These are phyloP conservation scores for Turdus rufiventris DNA, from an alignment of 2,113 vertebrate genomes.

Conservation along the genomic window DNA sequence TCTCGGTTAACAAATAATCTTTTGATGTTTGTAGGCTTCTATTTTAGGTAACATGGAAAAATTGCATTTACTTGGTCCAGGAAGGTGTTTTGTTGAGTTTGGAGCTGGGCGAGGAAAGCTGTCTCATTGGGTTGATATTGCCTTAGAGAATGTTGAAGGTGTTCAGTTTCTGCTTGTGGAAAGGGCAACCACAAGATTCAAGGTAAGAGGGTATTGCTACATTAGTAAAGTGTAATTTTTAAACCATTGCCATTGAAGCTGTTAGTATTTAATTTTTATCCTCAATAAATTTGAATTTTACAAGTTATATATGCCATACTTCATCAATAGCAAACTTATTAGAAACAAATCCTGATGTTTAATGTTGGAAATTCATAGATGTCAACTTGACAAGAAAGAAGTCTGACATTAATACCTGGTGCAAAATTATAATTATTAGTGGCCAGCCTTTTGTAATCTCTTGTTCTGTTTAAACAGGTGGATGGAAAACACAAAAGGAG, in stretches of 20 bases:
- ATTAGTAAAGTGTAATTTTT: neutral
- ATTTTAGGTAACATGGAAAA: conserved; percentile 91
- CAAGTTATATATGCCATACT: neutral
- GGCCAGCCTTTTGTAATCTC: neutral
- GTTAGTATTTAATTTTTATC: neutral
- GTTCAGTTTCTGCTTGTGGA: conserved; percentile 91
- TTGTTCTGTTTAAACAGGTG: conserved; percentile 74
- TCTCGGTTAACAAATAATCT: conserved; percentile 44
- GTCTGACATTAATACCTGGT: neutral
- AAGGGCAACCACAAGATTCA: conserved; percentile 90
- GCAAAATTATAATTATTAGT: neutral
- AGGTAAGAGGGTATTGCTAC: conserved; percentile 69
- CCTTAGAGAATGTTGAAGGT: conserved; percentile 76
- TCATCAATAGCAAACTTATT: neutral
- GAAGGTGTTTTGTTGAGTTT: conserved; percentile 91
- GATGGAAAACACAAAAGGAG: conserved; percentile 88
- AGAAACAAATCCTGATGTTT: neutral
- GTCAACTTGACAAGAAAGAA: neutral
- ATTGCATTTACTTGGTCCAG: conserved; percentile 82
- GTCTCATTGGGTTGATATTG: conserved; percentile 92
- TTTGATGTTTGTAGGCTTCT: conserved; percentile 82
- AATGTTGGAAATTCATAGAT: neutral
- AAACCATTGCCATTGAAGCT: neutral
- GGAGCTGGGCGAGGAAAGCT: conserved; percentile 94
- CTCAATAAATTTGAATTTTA: neutral